Evolutionary conservation across 1,140 invertebrate species (phyloP), one percentile per base, ranked within the genome.

Genomic region (Daktulosphaira vitifoliae): DNA sequence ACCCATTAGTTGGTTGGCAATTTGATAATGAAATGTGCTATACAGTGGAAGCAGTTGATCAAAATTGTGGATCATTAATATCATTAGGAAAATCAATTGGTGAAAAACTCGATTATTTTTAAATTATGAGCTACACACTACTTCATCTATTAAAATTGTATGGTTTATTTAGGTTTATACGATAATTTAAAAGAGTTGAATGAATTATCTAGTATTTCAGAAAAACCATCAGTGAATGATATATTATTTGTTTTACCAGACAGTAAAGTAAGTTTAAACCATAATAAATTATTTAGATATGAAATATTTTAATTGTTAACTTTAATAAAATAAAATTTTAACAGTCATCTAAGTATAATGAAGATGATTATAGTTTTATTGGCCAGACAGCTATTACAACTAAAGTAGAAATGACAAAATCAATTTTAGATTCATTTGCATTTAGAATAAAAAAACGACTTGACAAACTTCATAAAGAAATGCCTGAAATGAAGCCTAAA

Each of bases 1-100:
- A 96, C 79, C 94, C 94, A 0, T 73, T 96, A 8, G 84, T 97
- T 37, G 92, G 84, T 0, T 98, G 93, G 92, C 84, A 85, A 70
- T 78, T 79, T 59, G 71, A 74, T 13, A 69, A 76, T 9, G 80
- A 85, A 71, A 70, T 84, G 23, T 77, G 84, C 1, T 96, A 87
- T 75, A 76, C 90, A 39, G 85, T 86, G 0, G 95, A 98, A 76
- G 91, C 90, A 4, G 78, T 84, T 0, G 86, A 89, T 8, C 86
- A 87, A 71, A 91, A 97, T 72, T 90, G 89, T 16, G 94, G 92
- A 11, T 84, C 84, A 16, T 77, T 90, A n/a, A 82, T 98, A 2
- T 82, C 87, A 56, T 97, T 93, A 92, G 85, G 86, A 0, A 62
- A 62, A 33, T 62, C 56, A 2, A 48, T 62, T 81, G 88, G 72